Evolutionary conservation across 2,113 vertebrate species (phyloP), one percentile per base, ranked within the genome.

Genomic region (Neolamprologus caudopunctatus): DNA sequence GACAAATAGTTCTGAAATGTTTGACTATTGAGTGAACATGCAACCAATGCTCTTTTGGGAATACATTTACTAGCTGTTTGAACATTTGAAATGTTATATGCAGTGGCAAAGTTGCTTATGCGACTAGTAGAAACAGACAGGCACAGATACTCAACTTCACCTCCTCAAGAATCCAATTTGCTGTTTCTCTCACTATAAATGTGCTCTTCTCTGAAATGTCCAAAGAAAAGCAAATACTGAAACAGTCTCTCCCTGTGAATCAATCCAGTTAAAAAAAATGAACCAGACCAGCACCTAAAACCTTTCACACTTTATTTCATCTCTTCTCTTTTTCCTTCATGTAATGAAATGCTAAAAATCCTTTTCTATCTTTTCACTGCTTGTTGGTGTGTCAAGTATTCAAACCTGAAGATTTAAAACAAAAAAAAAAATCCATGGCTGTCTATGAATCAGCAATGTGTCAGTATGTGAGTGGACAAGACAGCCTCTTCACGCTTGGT

Each of bases 371-470:
- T 89, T 66, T 84, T 31, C 40, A 31, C 33, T 80, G n/a, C 35
- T 86, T 66, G 73, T 80, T 81, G 54, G 45, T 28, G 24, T 84
- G 88, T 85, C 80, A 82, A 90, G 71, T 61, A 40, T 85, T 88
- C 53, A 87, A 51, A 85, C 80, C 68, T 55, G 51, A 51, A 92
- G 78, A 83, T 82, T 28, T 66, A 63, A 85, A 85, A 85, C 3
- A 21, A 86, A 86, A 42, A 5, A 12, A 10, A 33, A 35, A 83
- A 85, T 75, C 33, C 19, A 8, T 2, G 81, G 24, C 89, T 66
- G 82, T 87, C 89, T 86, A 81, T 90, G 94, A 95, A 91, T 94
- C 94, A 91, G 91, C 86, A 85, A 79, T 87, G 85, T 89, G 92
- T 95, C 95, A 92, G 90, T 35, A 16, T 90, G 85, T 81, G 87